Conservation (phyloP, 2,888 invertebrate genomes). For the Lasioglossum pauxillum region DNA sequence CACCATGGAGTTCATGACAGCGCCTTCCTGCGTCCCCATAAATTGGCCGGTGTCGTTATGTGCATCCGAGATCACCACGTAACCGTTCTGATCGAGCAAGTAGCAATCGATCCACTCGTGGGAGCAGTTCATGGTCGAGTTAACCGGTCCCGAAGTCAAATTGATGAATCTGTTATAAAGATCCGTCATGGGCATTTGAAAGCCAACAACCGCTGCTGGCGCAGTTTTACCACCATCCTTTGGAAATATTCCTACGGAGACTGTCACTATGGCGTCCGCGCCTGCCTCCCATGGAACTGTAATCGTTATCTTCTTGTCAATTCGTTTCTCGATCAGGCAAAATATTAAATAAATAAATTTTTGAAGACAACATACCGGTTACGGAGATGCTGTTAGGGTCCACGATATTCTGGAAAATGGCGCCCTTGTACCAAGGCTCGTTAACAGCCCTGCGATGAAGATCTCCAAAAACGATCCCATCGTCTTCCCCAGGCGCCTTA, state of each 20-base stretch:
- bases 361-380: conserved; percentile 71
- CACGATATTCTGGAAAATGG: conserved; percentile 93
- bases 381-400: conserved; percentile 87
- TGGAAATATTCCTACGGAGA: conserved; percentile 93
- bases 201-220: conserved; percentile 95
- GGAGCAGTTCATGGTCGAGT: conserved; percentile 81
- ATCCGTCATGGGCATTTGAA: conserved; percentile 91
- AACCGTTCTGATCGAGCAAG: conserved; percentile 96
- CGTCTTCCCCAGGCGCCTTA: conserved; percentile 49
- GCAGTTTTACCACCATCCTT: conserved; percentile 91
- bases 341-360: not conserved
- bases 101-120: conserved; percentile 88
- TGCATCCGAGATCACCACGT: conserved; percentile 90
- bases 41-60: conserved; percentile 91
- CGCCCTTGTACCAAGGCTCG: conserved; percentile 96
- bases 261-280: conserved; percentile 90
- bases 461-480: conserved; percentile 89
- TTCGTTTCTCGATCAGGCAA: not conserved
- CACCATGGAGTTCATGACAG: conserved; percentile 91
- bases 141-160: conserved; percentile 87
- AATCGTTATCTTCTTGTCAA: not conserved
- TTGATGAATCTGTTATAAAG: conserved; percentile 90
- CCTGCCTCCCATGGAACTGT: conserved; percentile 77
- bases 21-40: conserved; percentile 93
- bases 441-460: conserved; percentile 91